Conservation (phyloP, 2,113 vertebrate species). For the Oriolus oriolus region DNA sequence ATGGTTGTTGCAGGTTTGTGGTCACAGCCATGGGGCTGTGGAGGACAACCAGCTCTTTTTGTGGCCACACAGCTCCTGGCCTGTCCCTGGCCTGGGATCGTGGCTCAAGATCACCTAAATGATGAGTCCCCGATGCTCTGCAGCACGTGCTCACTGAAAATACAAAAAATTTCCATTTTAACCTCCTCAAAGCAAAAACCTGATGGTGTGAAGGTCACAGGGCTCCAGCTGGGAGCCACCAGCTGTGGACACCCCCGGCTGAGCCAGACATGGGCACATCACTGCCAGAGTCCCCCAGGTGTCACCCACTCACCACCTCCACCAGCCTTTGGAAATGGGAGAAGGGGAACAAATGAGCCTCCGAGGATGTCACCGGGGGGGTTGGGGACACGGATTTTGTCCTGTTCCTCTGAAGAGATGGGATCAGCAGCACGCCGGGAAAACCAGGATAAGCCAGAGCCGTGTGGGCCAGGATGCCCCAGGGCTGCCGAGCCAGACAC, state of each 20-base stretch:
- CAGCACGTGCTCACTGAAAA: background rate
- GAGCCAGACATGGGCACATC: accelerated
- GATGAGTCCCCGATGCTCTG: background rate
- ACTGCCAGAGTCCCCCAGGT: background rate
- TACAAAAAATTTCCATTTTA: accelerated
- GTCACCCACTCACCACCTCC: background rate
- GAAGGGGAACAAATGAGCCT: background rate
- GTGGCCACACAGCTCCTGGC: background rate
- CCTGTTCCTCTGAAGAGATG: background rate
- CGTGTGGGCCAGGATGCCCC: accelerated
- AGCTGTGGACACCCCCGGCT: accelerated
- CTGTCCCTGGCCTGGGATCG: background rate
- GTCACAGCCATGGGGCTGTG: background rate
- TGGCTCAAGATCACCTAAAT: accelerated
- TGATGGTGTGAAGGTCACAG: accelerated
- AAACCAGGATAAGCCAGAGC: accelerated
- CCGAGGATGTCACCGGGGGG: accelerated
- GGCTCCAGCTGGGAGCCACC: background rate
- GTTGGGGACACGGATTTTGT: background rate
- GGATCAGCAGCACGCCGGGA: accelerated
- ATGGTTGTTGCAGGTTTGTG: background rate
- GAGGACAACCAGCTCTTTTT: background rate
- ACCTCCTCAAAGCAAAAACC: background rate
- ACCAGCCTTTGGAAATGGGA: background rate
- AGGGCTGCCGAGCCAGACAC: accelerated